Percentiles rank a stretch among this genome's conserved stretches.
phyloP scores from a whole-genome alignment of 2,113 vertebrate species.

The Serinus canaria region DNA sequence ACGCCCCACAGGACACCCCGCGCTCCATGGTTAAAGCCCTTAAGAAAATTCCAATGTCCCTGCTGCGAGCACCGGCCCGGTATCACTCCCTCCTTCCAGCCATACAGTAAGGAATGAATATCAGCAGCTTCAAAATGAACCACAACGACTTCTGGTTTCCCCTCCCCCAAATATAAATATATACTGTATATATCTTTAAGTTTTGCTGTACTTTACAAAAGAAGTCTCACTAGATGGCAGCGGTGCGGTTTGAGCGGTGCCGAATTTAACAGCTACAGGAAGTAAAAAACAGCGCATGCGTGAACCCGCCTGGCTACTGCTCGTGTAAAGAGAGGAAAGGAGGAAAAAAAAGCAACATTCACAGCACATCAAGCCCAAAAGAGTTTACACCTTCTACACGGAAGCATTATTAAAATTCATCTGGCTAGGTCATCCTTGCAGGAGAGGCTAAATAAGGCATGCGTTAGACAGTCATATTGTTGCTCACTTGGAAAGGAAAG shows the following conservation, averaged over 20 bases:
- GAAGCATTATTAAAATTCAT: conserved; percentile 83
- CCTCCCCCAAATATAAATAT: conserved; percentile 78
- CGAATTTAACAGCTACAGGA: conserved; percentile 74
- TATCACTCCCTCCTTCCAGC: conserved; percentile 62
- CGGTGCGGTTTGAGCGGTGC: conserved; percentile 74
- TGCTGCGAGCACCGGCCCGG: conserved; percentile 21
- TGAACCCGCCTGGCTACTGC: conserved; percentile 62
- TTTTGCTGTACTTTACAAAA: conserved; percentile 80
- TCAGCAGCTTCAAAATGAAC: conserved; percentile 81
- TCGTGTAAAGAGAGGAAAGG: conserved; percentile 68
- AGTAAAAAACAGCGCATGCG: conserved; percentile 81
- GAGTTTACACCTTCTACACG: conserved; percentile 88
- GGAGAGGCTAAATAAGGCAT: conserved; percentile 97
- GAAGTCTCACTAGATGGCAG: conserved; percentile 77
- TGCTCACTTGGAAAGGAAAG: conserved; percentile 80
- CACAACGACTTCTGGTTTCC: conserved; percentile 73
- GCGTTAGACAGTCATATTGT: conserved; percentile 92
- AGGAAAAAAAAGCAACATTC: conserved; percentile 82
- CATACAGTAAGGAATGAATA: conserved; percentile 76
- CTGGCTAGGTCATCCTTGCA: conserved; percentile 84
- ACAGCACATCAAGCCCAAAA: conserved; percentile 93
- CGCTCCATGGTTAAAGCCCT: conserved; percentile 72
- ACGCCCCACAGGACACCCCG: not conserved
- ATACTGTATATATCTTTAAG: conserved; percentile 80
- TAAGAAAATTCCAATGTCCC: conserved; percentile 67